Evolutionary conservation across 1,140 invertebrate genomes (phyloP).

Genomic region (Drosophila kikkawai): DNA sequence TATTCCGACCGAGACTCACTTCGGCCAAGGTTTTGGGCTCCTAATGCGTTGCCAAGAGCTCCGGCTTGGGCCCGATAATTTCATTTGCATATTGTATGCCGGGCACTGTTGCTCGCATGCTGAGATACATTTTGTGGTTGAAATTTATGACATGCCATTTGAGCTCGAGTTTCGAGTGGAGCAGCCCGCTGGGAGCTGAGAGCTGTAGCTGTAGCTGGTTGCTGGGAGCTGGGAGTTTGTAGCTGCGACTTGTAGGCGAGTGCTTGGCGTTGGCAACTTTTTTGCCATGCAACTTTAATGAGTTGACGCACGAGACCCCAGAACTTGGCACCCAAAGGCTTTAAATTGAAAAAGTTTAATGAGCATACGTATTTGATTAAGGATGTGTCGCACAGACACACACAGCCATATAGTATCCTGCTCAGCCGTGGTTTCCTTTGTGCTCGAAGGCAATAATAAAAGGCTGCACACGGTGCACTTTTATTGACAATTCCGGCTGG

Average conservation of each 20-base stretch:
- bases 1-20: slow-evolving; percentile 36
- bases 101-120: slow-evolving; percentile 20
- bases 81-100: slow-evolving; percentile 72
- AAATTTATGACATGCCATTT: slow-evolving; percentile 70
- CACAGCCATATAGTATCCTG: background rate
- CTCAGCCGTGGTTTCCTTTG: slow-evolving; percentile 21
- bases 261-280: slow-evolving; percentile 59
- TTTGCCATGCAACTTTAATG: slow-evolving; percentile 80
- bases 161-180: slow-evolving; percentile 18
- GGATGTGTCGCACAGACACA: slow-evolving; percentile 11
- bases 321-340: slow-evolving; percentile 70
- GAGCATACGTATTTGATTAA: slow-evolving; percentile 77
- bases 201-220: background rate
- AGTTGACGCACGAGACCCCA: slow-evolving; percentile 72
- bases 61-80: slow-evolving; percentile 49
- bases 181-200: slow-evolving; percentile 1
- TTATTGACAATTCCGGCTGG: slow-evolving; percentile 39
- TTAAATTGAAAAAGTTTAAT: slow-evolving; percentile 82
- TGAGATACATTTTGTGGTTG: slow-evolving; percentile 49
- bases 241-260: slow-evolving; percentile 30
- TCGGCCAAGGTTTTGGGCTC: slow-evolving; percentile 15
- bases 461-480: slow-evolving; percentile 21
- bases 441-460: slow-evolving; percentile 51
- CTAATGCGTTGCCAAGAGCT: slow-evolving; percentile 53
- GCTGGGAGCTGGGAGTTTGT: slow-evolving; percentile 15